These are phyloP conservation scores for Galaxea fascicularis DNA, from an alignment of 92 coral and sea anemone genomes.

Conservation along the genomic window DNA sequence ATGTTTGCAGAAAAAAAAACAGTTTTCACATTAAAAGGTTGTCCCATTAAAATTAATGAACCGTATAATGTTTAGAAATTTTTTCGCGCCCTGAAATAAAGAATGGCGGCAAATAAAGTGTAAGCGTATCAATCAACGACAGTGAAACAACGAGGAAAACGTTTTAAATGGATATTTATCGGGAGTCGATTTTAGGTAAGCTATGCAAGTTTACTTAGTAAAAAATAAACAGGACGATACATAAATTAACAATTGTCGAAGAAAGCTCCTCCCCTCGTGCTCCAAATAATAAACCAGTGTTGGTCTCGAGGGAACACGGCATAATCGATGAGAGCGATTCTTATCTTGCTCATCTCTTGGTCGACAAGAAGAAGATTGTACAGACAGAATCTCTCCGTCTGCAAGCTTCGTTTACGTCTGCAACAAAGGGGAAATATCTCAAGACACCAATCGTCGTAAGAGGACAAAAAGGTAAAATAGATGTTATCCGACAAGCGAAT, in stretches of 20 bases:
- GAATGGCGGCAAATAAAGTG: neutral
- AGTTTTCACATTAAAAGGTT: too few relatives aligned
- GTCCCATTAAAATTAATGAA: too few relatives aligned
- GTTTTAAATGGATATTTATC: neutral
- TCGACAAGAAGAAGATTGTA: neutral
- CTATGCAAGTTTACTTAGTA: constrained; percentile 19
- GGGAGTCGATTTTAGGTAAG: neutral
- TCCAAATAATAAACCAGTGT: constrained; percentile 17
- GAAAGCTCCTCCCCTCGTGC: constrained; percentile 49
- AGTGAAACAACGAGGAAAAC: neutral
- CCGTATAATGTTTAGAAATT: too few relatives aligned
- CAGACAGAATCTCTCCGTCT: neutral
- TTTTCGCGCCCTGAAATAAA: neutral
- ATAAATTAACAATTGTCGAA: constrained; percentile 47
- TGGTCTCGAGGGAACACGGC: constrained; percentile 37
- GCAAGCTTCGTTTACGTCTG: constrained; percentile 9
- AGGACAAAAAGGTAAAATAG: constrained; percentile 34
- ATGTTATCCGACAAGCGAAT: constrained; percentile 25
- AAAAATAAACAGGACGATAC: constrained; percentile 27
- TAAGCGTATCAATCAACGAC: neutral
- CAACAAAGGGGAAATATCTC: constrained; percentile 16
- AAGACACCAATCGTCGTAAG: neutral
- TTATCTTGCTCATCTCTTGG: neutral
- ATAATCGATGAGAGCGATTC: neutral
- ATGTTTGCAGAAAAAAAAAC: too few relatives aligned